A percentile compares a stretch with the other conserved stretches of the same genome.
These are phyloP conservation scores for Campoplex nolae DNA, from an alignment of 2,888 invertebrate species.

Conservation along the genomic window DNA sequence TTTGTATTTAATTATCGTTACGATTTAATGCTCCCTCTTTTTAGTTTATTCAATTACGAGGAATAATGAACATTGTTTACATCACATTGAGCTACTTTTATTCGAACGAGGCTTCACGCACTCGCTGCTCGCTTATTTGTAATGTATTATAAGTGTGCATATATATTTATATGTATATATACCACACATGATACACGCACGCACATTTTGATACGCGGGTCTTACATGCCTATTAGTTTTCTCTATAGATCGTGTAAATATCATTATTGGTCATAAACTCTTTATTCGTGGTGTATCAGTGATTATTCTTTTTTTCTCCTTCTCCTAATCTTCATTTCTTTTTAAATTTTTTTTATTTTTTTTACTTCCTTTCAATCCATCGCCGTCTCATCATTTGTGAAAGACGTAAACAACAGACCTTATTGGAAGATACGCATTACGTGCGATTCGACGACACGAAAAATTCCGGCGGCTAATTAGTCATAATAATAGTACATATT, in stretches of 20 bases:
- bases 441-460: slow-evolving; percentile 59
- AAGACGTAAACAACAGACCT: slow-evolving; percentile 10
- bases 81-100: slow-evolving; percentile 66
- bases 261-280: slow-evolving; percentile 65
- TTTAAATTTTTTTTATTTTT: background rate
- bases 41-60: slow-evolving; percentile 36
- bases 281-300: slow-evolving; percentile 58
- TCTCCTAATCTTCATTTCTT: background rate
- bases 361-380: background rate
- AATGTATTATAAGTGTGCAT: slow-evolving; percentile 27
- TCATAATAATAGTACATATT: slow-evolving; percentile 50
- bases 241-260: slow-evolving; percentile 54
- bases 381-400: slow-evolving; percentile 14
- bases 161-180: slow-evolving; percentile 28
- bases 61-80: slow-evolving; percentile 65
- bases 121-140: slow-evolving; percentile 39
- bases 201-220: slow-evolving; percentile 19
- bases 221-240: slow-evolving; percentile 49
- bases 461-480: slow-evolving; percentile 59
- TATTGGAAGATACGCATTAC: slow-evolving; percentile 29
- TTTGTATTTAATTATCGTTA: background rate
- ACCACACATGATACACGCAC: slow-evolving; percentile 44
- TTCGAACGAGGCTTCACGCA: slow-evolving; percentile 48
- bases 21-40: slow-evolving; percentile 12
- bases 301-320: background rate